Evolutionary conservation across 2,113 vertebrate species (phyloP), one percentile per base, ranked within the genome.

Genomic region (Rhinoptilus africanus): DNA sequence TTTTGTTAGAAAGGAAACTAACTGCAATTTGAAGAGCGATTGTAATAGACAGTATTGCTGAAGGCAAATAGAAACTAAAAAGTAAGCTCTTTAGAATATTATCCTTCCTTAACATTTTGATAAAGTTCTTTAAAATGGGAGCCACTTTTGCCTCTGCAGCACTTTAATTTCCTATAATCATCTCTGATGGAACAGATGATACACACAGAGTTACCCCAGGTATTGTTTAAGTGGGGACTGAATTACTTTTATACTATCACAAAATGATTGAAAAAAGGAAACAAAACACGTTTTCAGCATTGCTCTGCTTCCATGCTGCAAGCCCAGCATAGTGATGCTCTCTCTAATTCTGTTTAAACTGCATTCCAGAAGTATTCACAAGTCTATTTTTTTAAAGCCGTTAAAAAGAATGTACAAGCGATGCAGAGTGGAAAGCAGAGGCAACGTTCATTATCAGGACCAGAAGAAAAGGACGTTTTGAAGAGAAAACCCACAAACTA

Each of bases 141-240:
- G 26, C 72, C 72, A 62, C 59, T 97, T 96, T 96, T 97, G 78
- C 86, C 74, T 97, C 50, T 85, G 94, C 85, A 97, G 90, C 89
- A 94, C 76, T 95, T 97, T 97, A 97, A 97, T 98, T 97, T 97
- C 95, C 93, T 97, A 74, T 96, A 97, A 98, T 96, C 76, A 96
- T 93, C 94, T 94, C 93, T 96, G 96, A 97, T 93, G 54, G 93
- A 97, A 96, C 69, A 96, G 92, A 95, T 97, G 93, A 98, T 97
- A 77, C 84, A 96, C 67, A 94, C 48, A 90, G 56, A 96, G 85
- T 96, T 98, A 97, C 94, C 81, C 77, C 95, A 98, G 98, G 96
- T 98, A 97, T 90, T 96, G 90, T 97, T 95, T 95, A 97, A 97
- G 94, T 97, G 60, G 89, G 94, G 95, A 95, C 56, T 96, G 95